A percentile compares a stretch with the other conserved stretches of the same genome.
phyloP scores from a whole-genome alignment of 1,140 invertebrate species.

The Drosophila pectinifera region DNA sequence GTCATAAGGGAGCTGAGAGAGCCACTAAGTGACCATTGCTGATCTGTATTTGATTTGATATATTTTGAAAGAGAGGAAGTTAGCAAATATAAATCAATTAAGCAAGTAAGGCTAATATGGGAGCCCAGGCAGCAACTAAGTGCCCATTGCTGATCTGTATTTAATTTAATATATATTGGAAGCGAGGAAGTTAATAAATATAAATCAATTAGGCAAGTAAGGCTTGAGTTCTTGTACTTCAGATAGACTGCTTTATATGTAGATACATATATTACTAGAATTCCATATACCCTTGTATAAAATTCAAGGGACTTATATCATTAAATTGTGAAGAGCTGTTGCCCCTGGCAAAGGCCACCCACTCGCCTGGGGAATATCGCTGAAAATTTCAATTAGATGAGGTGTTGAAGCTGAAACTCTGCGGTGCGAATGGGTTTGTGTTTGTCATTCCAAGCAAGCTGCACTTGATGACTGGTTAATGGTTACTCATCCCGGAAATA shows the following conservation, averaged over 20 bases:
- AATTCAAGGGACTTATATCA: constrained; percentile 11
- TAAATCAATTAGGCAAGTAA: not conserved
- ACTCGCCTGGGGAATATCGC: constrained; percentile 11
- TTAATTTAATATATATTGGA: not conserved
- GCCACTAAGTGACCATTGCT: not conserved
- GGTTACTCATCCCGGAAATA: not conserved
- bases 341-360: constrained; percentile 73
- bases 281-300: not conserved
- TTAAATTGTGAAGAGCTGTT: constrained; percentile 48
- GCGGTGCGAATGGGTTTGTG: constrained; percentile 41
- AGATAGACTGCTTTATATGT: too few species aligned
- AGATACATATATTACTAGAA: not conserved
- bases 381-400: constrained; percentile 78
- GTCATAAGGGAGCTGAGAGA: not conserved
- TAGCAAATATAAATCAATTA: not conserved
- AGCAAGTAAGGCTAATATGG: too few species aligned
- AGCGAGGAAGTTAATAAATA: not conserved
- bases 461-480: constrained; percentile 40
- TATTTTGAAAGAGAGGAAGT: not conserved
- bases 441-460: constrained; percentile 52
- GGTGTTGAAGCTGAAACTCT: constrained; percentile 77
- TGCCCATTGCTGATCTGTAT: too few species aligned
- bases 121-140: too few species aligned
- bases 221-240: not conserved
- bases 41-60: not conserved